These are phyloP conservation scores for Autographa gamma DNA, from an alignment of 2,888 invertebrate species.

Conservation along the genomic window DNA sequence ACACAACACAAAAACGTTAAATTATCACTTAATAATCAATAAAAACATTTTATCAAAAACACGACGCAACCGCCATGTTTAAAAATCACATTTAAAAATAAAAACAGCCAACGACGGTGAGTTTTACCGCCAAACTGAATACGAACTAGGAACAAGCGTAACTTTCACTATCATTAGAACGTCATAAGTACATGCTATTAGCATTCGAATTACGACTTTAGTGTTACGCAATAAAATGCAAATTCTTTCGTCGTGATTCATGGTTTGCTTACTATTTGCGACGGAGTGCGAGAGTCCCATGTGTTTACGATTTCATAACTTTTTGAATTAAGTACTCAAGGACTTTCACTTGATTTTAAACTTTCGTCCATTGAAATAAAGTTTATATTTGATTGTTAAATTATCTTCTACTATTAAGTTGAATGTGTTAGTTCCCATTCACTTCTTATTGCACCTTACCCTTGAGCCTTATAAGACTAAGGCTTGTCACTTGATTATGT, in stretches of 20 bases:
- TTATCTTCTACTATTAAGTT: slow-evolving; percentile 38
- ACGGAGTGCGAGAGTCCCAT: slow-evolving; percentile 44
- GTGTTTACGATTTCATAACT: slow-evolving; percentile 64
- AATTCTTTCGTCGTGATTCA: slow-evolving; percentile 59
- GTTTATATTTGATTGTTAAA: slow-evolving; percentile 32
- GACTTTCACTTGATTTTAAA: slow-evolving; percentile 41
- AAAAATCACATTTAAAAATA: slow-evolving; percentile 33
- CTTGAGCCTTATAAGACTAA: slow-evolving; percentile 38
- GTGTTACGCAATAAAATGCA: slow-evolving; percentile 18
- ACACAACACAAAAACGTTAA: slow-evolving; percentile 31
- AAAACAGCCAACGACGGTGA: slow-evolving; percentile 51
- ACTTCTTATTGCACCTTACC: slow-evolving; percentile 56
- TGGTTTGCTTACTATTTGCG: slow-evolving; percentile 37
- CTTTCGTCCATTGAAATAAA: slow-evolving; percentile 6
- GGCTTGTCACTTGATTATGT: slow-evolving; percentile 33
- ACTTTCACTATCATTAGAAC: slow-evolving; percentile 69
- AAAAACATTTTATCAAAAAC: slow-evolving; percentile 26
- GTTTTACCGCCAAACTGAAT: slow-evolving; percentile 84
- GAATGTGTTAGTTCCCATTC: slow-evolving; percentile 74
- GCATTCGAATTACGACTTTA: slow-evolving; percentile 59
- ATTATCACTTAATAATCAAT: slow-evolving; percentile 24
- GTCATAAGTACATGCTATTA: slow-evolving; percentile 61
- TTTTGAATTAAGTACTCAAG: slow-evolving; percentile 59
- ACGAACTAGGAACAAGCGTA: slow-evolving; percentile 47
- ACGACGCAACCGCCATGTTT: slow-evolving; percentile 29